Conservation (phyloP, 2,113 vertebrate genomes). For the Alouatta palliata region DNA sequence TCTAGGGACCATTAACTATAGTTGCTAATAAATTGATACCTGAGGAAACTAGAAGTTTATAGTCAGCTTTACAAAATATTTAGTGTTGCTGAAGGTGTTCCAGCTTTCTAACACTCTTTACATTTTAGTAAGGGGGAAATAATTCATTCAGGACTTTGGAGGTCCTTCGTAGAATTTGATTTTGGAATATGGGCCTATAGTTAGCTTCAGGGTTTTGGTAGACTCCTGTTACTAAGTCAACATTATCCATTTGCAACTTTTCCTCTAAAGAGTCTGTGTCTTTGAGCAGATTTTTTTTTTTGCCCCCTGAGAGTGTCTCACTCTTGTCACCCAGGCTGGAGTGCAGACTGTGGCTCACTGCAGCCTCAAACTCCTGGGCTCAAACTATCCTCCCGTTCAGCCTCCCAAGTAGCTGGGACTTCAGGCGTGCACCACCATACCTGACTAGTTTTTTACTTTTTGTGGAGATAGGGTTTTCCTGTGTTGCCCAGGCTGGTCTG, state of each 20-base stretch:
- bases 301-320: no score
- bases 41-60: neutral
- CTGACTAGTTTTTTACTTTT: no score
- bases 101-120: neutral
- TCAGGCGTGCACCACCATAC: no score
- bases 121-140: neutral
- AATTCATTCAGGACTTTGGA: no score
- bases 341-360: no score
- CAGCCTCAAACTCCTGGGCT: no score
- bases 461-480: no score
- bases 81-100: neutral
- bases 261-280: neutral
- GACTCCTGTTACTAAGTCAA: fast-evolving
- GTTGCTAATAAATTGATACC: neutral
- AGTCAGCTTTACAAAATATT: neutral
- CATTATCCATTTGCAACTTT: neutral
- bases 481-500: no score
- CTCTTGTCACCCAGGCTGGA: no score
- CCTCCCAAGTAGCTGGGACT: no score
- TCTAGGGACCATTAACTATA: neutral
- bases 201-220: neutral
- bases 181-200: neutral
- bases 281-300: no score
- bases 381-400: no score
- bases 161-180: neutral